Evolutionary conservation across 2,113 vertebrate species (phyloP), one percentile per base, ranked within the genome.

Genomic region (Ranitomeya imitator): DNA sequence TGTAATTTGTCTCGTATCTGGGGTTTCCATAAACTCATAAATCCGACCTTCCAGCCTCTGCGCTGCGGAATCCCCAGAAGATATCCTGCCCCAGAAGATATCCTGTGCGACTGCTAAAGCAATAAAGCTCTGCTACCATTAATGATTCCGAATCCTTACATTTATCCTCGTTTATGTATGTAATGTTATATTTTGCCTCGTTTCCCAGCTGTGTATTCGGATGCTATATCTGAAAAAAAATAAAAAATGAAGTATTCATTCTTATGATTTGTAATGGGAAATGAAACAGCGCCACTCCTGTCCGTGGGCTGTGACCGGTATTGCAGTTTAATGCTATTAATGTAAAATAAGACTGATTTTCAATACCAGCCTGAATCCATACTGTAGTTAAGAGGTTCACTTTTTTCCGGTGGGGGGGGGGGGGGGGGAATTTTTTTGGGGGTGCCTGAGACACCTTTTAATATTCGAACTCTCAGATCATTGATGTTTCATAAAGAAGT

Each of bases 21-120:
- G 65, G 61, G 26, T 26, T 69, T 83, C 80, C 63, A 16, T 69
- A 69, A 71, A 71, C 45, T 71, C 12, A 69, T 84, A 84, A 84
- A 84, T 84, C 23, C 19, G n/a, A 83, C 14, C 63, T 45, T 31
- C 23, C 15, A 1, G 15, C 81, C n/a, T 67, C 7, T 10, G 61
- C 61, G 21, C 45, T 54, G 37, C 31, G 61, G n/a, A n/a, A n/a
- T n/a, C 65, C 82, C 63, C 51, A 52, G 63, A 55, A 69, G 82
- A 69, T 84, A 55, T 45, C 71, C 55, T 71, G 63, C 65, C 82
- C 63, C 51, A 52, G 63, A 55, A 69, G 82, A 69, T 84, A 55
- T 45, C 71, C 55, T 71, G 63, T 55, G 82, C 55, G 45, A 84
- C 82, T 84, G 82, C 63, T 71, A 84, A 71, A 84, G 82, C 63